A percentile compares a stretch with the other conserved stretches of the same genome.
phyloP scores from a whole-genome alignment of 2,888 invertebrate species.

The Unio delphinus region DNA sequence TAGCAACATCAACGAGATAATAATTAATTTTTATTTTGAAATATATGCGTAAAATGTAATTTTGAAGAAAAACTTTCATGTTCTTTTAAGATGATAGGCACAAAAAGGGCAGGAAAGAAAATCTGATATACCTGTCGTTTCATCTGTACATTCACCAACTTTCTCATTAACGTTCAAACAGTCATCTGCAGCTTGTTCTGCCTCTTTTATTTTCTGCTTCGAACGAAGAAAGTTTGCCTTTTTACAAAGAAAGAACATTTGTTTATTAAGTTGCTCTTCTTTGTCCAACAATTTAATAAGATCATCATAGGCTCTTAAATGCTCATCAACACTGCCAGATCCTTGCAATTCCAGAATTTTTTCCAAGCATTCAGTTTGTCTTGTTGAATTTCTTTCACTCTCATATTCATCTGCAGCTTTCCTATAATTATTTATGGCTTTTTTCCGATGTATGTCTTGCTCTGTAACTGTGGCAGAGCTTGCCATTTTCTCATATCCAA shows the following conservation, averaged over 20 bases:
- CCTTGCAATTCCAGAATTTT: constrained; percentile 29
- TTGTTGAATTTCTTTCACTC: constrained; percentile 33
- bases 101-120: too few relatives aligned
- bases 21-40: too few relatives aligned
- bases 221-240: constrained; percentile 23
- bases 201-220: constrained; percentile 12
- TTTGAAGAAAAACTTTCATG: too few relatives aligned
- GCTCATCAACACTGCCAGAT: constrained; percentile 6
- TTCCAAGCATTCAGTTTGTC: constrained; percentile 43
- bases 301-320: too few relatives aligned
- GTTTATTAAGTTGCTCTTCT: constrained; percentile 8
- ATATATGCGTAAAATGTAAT: too few relatives aligned
- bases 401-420: constrained; percentile 52
- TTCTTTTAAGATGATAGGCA: too few relatives aligned
- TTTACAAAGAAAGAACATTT: constrained; percentile 34
- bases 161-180: constrained; percentile 20
- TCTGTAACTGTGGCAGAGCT: too few relatives aligned
- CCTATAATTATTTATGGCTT: constrained; percentile 48
- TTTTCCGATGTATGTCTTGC: constrained; percentile 13
- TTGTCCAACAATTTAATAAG: too few relatives aligned
- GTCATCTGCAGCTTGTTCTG: constrained; percentile 22
- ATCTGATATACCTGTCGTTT: too few relatives aligned
- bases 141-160: neutral
- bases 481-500: constrained; percentile 53
- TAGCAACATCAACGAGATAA: too few relatives aligned